phyloP scores from a whole-genome alignment of 2,797 vertebrate species.

The Neoniphon sammara region DNA sequence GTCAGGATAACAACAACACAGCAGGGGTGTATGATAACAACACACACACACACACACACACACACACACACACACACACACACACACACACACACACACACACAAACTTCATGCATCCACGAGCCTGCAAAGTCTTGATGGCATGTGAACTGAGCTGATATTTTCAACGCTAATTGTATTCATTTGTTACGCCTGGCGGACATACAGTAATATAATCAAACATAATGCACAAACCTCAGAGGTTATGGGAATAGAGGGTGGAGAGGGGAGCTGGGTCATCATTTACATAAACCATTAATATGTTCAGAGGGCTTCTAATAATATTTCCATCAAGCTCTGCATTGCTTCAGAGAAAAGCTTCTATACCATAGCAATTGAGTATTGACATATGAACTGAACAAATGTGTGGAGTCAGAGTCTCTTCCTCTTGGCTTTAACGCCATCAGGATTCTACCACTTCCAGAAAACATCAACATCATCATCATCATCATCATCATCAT shows the following conservation, averaged over 20 bases:
- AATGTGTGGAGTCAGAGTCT: too few relatives aligned
- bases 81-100: neutral
- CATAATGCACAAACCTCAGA: constrained; percentile 21
- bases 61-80: too few relatives aligned
- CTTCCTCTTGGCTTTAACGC: too few relatives aligned
- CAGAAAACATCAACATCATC: too few relatives aligned
- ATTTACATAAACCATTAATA: constrained; percentile 13
- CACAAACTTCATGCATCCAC: neutral
- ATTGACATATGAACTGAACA: too few relatives aligned
- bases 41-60: too few relatives aligned
- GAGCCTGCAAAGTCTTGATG: neutral
- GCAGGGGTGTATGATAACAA: too few relatives aligned
- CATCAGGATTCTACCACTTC: too few relatives aligned
- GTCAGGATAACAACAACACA: too few relatives aligned
- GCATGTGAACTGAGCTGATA: neutral
- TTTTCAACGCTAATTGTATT: constrained; percentile 24
- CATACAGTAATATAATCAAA: constrained; percentile 18
- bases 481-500: too few relatives aligned
- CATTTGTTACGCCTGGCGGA: constrained; percentile 31
- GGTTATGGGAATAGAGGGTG: constrained; percentile 7
- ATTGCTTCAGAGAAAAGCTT: neutral
- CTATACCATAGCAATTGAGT: too few relatives aligned
- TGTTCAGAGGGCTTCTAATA: neutral
- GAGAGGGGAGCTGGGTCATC: constrained; percentile 4
- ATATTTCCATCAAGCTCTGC: constrained; percentile 11